Percentiles rank a stretch among this genome's conserved stretches.
Evolutionary conservation across 1,140 invertebrate genomes (phyloP).

Genomic region (Orchestia grillus): DNA sequence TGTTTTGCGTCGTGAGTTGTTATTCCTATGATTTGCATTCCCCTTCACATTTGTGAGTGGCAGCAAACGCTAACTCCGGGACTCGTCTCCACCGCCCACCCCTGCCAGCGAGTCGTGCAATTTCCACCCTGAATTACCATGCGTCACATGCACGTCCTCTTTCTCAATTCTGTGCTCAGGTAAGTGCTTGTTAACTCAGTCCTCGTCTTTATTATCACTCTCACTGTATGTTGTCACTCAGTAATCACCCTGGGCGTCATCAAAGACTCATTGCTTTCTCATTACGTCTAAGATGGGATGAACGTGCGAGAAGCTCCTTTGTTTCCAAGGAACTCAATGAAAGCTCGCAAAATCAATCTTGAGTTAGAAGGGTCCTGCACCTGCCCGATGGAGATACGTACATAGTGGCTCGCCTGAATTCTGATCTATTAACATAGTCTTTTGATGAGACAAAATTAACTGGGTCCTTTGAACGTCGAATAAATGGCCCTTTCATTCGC

Average conservation of each 20-base stretch:
- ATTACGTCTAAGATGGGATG: slow-evolving; percentile 38
- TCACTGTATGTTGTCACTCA: neutral
- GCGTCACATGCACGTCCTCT: neutral
- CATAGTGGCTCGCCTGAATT: neutral
- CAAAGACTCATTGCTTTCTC: slow-evolving; percentile 49
- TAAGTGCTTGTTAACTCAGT: neutral
- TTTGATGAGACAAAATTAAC: slow-evolving; percentile 10
- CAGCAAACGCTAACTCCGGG: neutral
- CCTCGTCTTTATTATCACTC: neutral
- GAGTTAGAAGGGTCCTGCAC: neutral
- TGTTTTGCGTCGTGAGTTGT: neutral
- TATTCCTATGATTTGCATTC: neutral
- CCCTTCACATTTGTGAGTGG: neutral
- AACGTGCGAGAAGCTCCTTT: slow-evolving; percentile 18
- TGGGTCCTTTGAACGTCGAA: neutral
- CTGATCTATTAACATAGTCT: neutral
- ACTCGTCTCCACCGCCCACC: neutral
- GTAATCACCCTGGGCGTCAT: slow-evolving; percentile 15
- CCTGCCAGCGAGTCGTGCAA: neutral
- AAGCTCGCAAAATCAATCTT: slow-evolving; percentile 27
- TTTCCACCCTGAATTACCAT: neutral
- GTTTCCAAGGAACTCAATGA: slow-evolving; percentile 24
- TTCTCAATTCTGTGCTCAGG: neutral
- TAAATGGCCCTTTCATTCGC: neutral
- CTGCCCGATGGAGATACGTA: neutral